Conservation (phyloP, 2,797 vertebrate genomes). For the Anas bahamensis region DNA sequence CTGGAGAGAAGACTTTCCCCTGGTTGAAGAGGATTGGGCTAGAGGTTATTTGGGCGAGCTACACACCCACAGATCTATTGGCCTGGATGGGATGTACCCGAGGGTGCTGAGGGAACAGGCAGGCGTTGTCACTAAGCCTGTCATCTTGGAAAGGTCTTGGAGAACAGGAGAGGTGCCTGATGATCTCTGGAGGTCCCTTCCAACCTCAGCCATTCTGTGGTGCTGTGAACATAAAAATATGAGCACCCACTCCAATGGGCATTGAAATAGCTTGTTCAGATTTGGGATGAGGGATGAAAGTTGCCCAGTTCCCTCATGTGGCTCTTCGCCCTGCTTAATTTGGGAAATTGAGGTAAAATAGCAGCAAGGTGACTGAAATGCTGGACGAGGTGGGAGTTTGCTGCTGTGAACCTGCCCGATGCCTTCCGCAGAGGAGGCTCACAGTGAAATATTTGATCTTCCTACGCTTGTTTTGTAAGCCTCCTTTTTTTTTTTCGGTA, state of each 20-base stretch:
- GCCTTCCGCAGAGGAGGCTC: not conserved
- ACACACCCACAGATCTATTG: too few relatives aligned
- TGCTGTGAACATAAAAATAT: not conserved
- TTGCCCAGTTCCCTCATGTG: rapidly evolving
- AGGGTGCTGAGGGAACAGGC: too few relatives aligned
- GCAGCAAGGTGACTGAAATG: not conserved
- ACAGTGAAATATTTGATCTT: not conserved
- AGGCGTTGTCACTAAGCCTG: too few relatives aligned
- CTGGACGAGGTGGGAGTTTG: not conserved
- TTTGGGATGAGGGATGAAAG: not conserved
- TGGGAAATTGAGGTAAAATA: not conserved
- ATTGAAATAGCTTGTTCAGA: not conserved
- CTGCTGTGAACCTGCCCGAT: not conserved
- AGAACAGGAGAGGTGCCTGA: too few relatives aligned
- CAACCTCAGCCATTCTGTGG: too few relatives aligned
- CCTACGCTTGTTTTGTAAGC: not conserved
- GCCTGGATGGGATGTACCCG: too few relatives aligned
- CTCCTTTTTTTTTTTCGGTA: not conserved
- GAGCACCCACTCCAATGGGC: not conserved
- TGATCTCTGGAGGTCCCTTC: too few relatives aligned
- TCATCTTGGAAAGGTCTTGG: too few relatives aligned
- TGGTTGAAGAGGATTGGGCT: too few relatives aligned
- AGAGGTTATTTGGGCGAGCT: too few relatives aligned
- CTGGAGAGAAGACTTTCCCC: too few relatives aligned
- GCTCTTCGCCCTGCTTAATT: not conserved